Conservation (phyloP, 2,113 vertebrate species). For the Oryzias curvinotus region DNA sequence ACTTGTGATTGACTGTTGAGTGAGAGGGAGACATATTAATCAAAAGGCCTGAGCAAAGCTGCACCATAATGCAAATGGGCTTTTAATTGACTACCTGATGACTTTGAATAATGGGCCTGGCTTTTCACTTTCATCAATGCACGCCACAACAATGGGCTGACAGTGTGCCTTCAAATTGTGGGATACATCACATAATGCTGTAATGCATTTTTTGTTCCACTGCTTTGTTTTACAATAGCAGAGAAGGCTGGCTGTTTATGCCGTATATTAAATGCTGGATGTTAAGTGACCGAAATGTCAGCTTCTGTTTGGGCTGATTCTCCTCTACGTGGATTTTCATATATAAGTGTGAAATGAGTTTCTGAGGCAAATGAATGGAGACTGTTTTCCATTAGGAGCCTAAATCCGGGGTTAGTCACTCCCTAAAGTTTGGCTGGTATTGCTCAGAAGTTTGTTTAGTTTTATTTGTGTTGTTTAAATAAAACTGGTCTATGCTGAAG, state of each 20-base stretch:
- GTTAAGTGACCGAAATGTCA: constrained; percentile 43
- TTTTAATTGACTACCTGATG: constrained; percentile 78
- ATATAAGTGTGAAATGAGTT: constrained; percentile 36
- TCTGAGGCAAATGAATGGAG: constrained; percentile 13
- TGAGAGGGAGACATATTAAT: constrained; percentile 71
- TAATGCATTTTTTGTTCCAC: constrained; percentile 20
- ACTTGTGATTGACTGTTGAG: constrained; percentile 77
- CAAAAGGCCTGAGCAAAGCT: constrained; percentile 55
- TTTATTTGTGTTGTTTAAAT: too few species aligned
- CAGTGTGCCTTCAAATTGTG: constrained; percentile 46
- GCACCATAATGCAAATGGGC: constrained; percentile 76
- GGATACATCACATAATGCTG: constrained; percentile 45
- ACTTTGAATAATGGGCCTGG: constrained; percentile 73
- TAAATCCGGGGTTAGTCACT: too few species aligned
- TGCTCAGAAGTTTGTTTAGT: too few species aligned
- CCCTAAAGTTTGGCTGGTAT: too few species aligned
- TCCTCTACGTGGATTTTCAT: constrained; percentile 23
- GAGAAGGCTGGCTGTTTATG: constrained; percentile 25
- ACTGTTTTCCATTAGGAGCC: constrained; percentile 9
- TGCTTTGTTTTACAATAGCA: constrained; percentile 42
- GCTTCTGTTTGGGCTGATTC: constrained; percentile 23
- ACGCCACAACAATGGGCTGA: constrained; percentile 68
- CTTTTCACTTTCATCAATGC: constrained; percentile 72
- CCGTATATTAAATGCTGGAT: constrained; percentile 14
- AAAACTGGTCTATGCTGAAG: too few species aligned